Conservation (phyloP, 1,140 invertebrate genomes). For the Drosophila chauvacae region DNA sequence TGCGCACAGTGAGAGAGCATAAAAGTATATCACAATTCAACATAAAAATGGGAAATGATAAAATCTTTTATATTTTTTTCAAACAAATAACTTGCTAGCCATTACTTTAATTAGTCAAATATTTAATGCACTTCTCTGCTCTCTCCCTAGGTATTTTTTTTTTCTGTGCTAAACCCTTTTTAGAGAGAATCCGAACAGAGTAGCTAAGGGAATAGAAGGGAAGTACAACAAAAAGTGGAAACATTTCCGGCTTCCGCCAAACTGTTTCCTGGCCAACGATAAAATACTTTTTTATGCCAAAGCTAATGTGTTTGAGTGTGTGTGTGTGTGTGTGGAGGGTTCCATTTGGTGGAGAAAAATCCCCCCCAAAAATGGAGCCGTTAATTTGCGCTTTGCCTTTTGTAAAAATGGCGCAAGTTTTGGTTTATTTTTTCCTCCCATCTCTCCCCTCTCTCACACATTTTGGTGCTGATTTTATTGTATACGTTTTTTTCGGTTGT, state of each 20-base stretch:
- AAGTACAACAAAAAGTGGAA: conserved; percentile 65
- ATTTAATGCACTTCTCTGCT: conserved; percentile 66
- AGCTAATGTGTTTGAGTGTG: conserved; percentile 61
- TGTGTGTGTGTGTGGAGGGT: conserved; percentile 11
- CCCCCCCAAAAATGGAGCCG: conserved; percentile 58
- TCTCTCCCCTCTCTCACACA: background rate
- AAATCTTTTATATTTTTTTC: conserved; percentile 28
- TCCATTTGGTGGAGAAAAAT: conserved; percentile 24
- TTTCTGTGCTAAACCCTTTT: conserved; percentile 39
- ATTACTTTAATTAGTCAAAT: conserved; percentile 83
- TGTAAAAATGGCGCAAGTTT: conserved; percentile 66
- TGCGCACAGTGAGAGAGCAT: background rate
- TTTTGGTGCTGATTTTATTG: conserved; percentile 41
- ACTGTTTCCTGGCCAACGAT: conserved; percentile 83
- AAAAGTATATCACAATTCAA: conserved; percentile 13
- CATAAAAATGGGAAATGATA: conserved; percentile 32
- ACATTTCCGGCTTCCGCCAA: conserved; percentile 81
- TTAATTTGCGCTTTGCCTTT: conserved; percentile 79
- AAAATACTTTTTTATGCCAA: conserved; percentile 80
- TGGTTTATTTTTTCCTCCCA: conserved; percentile 8
- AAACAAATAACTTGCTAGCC: conserved; percentile 66
- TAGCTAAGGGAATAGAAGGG: conserved; percentile 20
- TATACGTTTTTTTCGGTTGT: conserved; percentile 27
- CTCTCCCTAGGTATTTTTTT: background rate
- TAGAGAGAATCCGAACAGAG: conserved; percentile 23